phyloP scores from a whole-genome alignment of 1,140 invertebrate species.

The Ctenoplectra terminalis region DNA sequence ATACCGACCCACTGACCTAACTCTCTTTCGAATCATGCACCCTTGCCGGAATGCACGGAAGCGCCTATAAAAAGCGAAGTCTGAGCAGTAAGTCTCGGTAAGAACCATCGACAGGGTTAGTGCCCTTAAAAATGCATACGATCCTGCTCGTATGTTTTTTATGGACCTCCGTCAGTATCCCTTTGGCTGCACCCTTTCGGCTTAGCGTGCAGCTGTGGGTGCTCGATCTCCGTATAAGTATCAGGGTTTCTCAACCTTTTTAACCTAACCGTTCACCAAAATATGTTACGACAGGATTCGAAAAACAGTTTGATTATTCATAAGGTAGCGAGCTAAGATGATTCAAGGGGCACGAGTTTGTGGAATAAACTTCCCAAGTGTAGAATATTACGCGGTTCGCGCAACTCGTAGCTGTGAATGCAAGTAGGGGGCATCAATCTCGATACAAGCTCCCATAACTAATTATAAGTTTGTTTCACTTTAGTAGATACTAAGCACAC shows the following conservation, averaged over 20 bases:
- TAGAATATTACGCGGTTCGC: conserved; percentile 34
- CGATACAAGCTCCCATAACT: conserved; percentile 53
- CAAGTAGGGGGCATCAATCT: conserved; percentile 45
- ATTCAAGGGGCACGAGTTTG: neutral
- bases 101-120: conserved; percentile 65
- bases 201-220: conserved; percentile 6
- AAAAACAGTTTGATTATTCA: neutral
- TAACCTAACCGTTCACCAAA: conserved; percentile 4
- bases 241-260: conserved; percentile 32
- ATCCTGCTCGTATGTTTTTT: conserved; percentile 62
- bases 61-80: conserved; percentile 54
- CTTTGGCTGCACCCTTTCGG: conserved; percentile 10
- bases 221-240: neutral
- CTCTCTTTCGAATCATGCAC: conserved; percentile 15
- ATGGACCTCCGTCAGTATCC: conserved; percentile 37
- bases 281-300: neutral
- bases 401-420: conserved; percentile 34
- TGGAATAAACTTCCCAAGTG: conserved; percentile 26
- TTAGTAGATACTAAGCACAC: conserved; percentile 44
- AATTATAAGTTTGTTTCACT: conserved; percentile 58
- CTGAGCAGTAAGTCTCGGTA: conserved; percentile 58
- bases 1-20: conserved; percentile 56
- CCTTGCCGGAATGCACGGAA: conserved; percentile 26
- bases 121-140: conserved; percentile 65
- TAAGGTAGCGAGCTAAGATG: neutral